Evolutionary conservation across 2,888 invertebrate genomes (phyloP).

Genomic region (Phania funesta): DNA sequence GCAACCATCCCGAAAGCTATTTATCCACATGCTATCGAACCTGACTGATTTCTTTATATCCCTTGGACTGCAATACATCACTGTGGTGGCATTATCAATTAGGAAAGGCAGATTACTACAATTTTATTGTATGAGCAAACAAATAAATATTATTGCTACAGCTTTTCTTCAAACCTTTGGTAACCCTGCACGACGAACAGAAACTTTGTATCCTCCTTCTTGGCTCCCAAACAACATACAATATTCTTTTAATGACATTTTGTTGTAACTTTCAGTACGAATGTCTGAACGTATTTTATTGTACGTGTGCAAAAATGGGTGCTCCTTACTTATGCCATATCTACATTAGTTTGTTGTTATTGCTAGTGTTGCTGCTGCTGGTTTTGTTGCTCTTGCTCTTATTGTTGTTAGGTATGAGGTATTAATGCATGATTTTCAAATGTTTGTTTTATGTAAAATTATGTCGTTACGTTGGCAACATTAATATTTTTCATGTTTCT

Average conservation of each 20-base stretch:
- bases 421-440: slow-evolving; percentile 6
- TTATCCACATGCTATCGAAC: too few species aligned
- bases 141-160: too few species aligned
- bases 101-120: too few species aligned
- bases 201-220: neutral
- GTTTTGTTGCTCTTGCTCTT: too few species aligned
- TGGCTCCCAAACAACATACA: neutral
- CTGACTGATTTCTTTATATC: too few species aligned
- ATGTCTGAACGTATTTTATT: neutral
- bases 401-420: neutral
- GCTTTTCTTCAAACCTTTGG: neutral
- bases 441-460: slow-evolving; percentile 45
- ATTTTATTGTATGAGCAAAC: too few species aligned
- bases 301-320: neutral
- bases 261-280: neutral
- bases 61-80: too few species aligned
- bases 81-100: too few species aligned
- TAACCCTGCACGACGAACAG: neutral
- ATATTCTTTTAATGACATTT: slow-evolving; percentile 12
- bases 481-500: slow-evolving; percentile 38
- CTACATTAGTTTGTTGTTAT: neutral
- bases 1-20: too few species aligned
- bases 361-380: neutral
- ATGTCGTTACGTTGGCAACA: slow-evolving; percentile 60
- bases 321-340: slow-evolving; percentile 31